Base-by-base conservation (phyloP, 2,888 invertebrate species). In the Lathronympha strigana region DNA sequence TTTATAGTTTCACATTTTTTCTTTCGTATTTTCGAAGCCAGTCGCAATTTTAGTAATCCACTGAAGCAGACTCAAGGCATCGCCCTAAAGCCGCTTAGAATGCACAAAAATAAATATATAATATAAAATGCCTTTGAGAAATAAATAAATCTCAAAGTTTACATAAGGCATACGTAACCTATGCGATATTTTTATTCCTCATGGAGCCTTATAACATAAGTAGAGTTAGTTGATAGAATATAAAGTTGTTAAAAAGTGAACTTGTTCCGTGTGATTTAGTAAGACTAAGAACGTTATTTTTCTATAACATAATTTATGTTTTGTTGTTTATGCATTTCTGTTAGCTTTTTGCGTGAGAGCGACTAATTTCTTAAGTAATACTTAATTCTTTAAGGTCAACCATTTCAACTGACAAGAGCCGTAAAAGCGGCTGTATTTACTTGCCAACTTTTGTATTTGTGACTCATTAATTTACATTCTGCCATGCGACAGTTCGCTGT, bases 1-100 rank as follows among this genome's bases (percentile, higher is more conserved):
- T 40, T 23, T 50, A 25, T 50, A 11, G n/a, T 33, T 33, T 45
- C 13, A 23, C 38, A n/a, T n/a, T 53, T 23, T 50, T 43, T 53
- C 25, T 25, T 53, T 63, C 19, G 15, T 66, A 61, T 47, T 61
- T 66, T 61, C 19, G 31, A 61, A 66, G 47, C 28, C 36, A 17
- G 8, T 66, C 60, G 31, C 31, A 49, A 60, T 54, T 60, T 66
- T 61, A 54, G 40, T 66, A 54, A 49, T 61, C 53, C 19, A 15
- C 6, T 43, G 53, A 54, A 23, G 45, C 51, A 58, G 45, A 47
- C 31, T 53, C 40, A 54, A 54, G 53, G 47, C 50, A 67, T 71
- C 70, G 76, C 77, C 68, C 67, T 47, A 73, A 72, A 74, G 86
- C 85, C 86, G 86, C 86, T 87, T 83, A 77, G 68, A 71, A 79